Percentiles rank a stretch among this genome's conserved stretches.
Conservation (phyloP, 1,140 invertebrate genomes). For the Brachionus rubens region DNA sequence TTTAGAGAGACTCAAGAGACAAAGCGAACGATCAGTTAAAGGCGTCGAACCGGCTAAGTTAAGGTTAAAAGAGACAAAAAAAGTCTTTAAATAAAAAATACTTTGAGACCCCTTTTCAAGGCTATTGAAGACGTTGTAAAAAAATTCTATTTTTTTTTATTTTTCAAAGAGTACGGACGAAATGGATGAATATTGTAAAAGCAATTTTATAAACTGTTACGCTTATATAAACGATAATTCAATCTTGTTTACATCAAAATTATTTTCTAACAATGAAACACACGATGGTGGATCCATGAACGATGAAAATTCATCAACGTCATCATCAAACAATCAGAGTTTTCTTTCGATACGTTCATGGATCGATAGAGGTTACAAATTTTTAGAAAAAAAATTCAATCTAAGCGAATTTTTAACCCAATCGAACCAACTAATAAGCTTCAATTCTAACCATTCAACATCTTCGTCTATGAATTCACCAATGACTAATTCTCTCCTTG, state of each 20-base stretch:
- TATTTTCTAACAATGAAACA: not conserved
- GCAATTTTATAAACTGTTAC: constrained; percentile 18
- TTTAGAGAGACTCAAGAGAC: too few species aligned
- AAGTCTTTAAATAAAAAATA: too few species aligned
- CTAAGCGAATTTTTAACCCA: not conserved
- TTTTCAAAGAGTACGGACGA: constrained; percentile 5
- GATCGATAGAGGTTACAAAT: constrained; percentile 17
- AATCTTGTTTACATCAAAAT: not conserved
- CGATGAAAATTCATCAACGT: not conserved
- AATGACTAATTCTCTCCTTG: not conserved
- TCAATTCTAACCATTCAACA: not conserved
- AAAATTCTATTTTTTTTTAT: not conserved
- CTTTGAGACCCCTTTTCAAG: too few species aligned
- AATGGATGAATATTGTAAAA: constrained; percentile 40
- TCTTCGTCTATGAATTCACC: not conserved
- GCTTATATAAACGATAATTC: constrained; percentile 33
- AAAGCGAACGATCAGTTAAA: too few species aligned
- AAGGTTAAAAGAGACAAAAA: too few species aligned
- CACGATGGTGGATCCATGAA: not conserved
- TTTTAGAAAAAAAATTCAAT: constrained; percentile 17
- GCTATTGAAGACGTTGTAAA: too few species aligned
- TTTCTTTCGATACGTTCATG: constrained; percentile 9
- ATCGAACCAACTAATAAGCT: not conserved
- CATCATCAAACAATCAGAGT: not conserved
- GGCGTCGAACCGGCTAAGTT: too few species aligned